Percentiles rank a stretch among this genome's conserved stretches.
These are phyloP conservation scores for Cromileptes altivelis DNA, from an alignment of 2,113 vertebrate genomes.

Conservation along the genomic window DNA sequence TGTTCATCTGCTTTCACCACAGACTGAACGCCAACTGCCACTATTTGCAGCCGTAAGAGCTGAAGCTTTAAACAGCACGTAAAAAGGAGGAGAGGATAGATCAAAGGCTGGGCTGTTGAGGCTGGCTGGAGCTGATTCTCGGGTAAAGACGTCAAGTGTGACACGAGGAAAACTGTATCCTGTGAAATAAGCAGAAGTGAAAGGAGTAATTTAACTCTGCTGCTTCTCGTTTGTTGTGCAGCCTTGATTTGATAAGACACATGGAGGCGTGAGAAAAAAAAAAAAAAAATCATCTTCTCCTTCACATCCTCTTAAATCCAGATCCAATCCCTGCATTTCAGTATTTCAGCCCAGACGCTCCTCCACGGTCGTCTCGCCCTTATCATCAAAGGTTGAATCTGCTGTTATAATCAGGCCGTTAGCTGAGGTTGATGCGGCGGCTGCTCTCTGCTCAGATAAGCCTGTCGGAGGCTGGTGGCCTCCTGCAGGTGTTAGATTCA, in stretches of 20 bases:
- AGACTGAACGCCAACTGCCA: neutral
- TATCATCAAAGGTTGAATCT: slow-evolving; percentile 65
- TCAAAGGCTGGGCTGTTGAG: slow-evolving; percentile 19
- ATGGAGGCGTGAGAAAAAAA: neutral
- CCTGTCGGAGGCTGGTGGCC: slow-evolving; percentile 26
- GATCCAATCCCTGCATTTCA: slow-evolving; percentile 23
- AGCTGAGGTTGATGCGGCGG: slow-evolving; percentile 27
- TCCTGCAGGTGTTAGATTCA: slow-evolving; percentile 37
- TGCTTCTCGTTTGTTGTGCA: slow-evolving; percentile 37
- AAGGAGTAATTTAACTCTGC: slow-evolving; percentile 32
- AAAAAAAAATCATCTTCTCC: neutral
- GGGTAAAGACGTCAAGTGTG: slow-evolving; percentile 27
- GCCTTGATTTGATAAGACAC: slow-evolving; percentile 37
- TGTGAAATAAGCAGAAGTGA: slow-evolving; percentile 36
- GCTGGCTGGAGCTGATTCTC: neutral
- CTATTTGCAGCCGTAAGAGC: slow-evolving; percentile 8
- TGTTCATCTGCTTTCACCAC: neutral
- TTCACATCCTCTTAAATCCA: slow-evolving; percentile 30
- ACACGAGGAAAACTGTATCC: slow-evolving; percentile 18
- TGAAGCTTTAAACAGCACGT: slow-evolving; percentile 11
- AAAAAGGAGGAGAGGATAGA: slow-evolving; percentile 5
- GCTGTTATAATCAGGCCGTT: slow-evolving; percentile 55
- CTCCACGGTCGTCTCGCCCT: slow-evolving; percentile 15
- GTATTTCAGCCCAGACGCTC: slow-evolving; percentile 12
- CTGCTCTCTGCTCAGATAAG: slow-evolving; percentile 61